Evolutionary conservation across 2,113 vertebrate genomes (phyloP).

Genomic region (Platysteira castanea): DNA sequence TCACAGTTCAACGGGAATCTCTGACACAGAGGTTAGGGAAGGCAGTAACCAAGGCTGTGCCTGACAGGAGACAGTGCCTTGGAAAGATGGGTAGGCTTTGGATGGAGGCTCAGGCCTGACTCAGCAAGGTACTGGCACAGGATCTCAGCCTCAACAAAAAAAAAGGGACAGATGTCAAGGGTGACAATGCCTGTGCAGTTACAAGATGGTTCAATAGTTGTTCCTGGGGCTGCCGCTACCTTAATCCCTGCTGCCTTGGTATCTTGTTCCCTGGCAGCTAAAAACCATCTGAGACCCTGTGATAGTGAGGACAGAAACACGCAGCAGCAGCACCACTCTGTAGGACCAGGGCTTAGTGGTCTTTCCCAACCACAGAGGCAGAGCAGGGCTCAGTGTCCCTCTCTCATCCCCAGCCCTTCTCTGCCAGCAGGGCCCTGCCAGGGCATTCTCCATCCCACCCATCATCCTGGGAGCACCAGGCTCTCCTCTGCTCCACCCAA

Average conservation of each 20-base stretch:
- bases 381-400: neutral
- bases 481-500: neutral
- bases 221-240: neutral
- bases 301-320: neutral
- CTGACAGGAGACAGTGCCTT: neutral
- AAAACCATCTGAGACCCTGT: rapidly evolving
- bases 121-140: neutral
- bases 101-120: neutral
- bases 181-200: neutral
- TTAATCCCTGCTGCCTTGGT: neutral
- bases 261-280: neutral
- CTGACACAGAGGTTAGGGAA: neutral
- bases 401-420: neutral
- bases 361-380: neutral
- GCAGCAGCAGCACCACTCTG: neutral
- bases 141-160: neutral
- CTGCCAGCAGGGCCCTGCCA: neutral
- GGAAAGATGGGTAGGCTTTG: neutral
- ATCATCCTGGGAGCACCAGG: rapidly evolving
- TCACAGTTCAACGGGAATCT: neutral
- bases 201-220: rapidly evolving
- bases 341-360: neutral
- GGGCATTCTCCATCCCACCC: neutral
- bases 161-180: neutral
- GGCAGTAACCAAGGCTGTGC: neutral